These are phyloP conservation scores for Gallinago nigripennis DNA, from an alignment of 2,797 vertebrate genomes.

Conservation along the genomic window DNA sequence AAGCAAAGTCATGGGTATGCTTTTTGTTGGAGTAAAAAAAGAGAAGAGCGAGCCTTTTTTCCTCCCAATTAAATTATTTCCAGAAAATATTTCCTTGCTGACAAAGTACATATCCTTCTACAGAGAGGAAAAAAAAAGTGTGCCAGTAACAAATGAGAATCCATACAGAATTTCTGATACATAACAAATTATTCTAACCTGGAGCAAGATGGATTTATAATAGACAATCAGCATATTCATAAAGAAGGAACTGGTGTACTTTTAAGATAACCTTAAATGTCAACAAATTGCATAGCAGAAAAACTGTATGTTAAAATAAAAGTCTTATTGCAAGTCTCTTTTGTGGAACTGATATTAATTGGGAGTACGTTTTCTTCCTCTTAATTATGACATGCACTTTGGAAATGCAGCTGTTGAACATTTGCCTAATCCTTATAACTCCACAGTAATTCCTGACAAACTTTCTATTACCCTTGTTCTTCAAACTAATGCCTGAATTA, in stretches of 20 bases:
- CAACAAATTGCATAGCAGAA: not conserved
- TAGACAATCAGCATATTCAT: slow-evolving; percentile 15
- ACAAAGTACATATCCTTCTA: not conserved
- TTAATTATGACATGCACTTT: not conserved
- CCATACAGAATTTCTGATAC: not conserved
- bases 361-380: not conserved
- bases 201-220: not conserved
- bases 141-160: not conserved
- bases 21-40: not conserved
- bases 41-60: not conserved
- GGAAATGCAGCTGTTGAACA: not conserved
- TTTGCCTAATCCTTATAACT: not conserved
- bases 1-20: not conserved
- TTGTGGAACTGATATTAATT: not conserved
- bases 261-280: not conserved
- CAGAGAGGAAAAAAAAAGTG: not conserved
- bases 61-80: not conserved
- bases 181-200: not conserved
- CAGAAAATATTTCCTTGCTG: not conserved
- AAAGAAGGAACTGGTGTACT: not conserved
- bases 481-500: not conserved
- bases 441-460: not conserved
- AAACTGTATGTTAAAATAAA: not conserved
- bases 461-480: not conserved
- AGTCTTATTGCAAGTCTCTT: not conserved